A percentile compares a stretch with the other conserved stretches of the same genome.
These are phyloP conservation scores for Monochamus saltuarius DNA, from an alignment of 1,140 invertebrate species.

Conservation along the genomic window DNA sequence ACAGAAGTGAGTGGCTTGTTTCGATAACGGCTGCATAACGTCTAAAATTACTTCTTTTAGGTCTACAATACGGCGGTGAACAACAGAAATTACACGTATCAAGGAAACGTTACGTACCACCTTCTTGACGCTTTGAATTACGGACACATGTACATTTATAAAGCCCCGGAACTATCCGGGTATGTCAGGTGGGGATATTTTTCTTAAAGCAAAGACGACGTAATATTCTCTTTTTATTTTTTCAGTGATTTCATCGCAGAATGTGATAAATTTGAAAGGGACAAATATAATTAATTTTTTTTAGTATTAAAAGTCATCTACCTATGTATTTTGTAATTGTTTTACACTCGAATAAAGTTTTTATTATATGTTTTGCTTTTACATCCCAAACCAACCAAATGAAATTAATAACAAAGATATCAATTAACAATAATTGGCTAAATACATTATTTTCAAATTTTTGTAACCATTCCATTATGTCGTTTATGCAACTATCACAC, in stretches of 20 bases:
- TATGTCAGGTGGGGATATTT: slow-evolving; percentile 52
- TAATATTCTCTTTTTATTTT: slow-evolving; percentile 9
- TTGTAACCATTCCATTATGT: too few relatives aligned
- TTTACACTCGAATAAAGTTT: too few relatives aligned
- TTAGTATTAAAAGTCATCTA: too few relatives aligned
- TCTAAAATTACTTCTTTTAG: slow-evolving; percentile 48
- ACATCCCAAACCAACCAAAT: too few relatives aligned
- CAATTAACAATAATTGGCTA: too few relatives aligned
- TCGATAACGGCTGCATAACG: neutral
- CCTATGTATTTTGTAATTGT: too few relatives aligned
- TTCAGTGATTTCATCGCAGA: slow-evolving; percentile 25
- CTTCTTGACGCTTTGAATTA: slow-evolving; percentile 61
- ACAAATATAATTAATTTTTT: neutral
- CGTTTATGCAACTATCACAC: too few relatives aligned
- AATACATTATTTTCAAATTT: too few relatives aligned
- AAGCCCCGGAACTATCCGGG: slow-evolving; percentile 57
- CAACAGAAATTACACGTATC: slow-evolving; percentile 54
- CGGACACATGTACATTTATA: slow-evolving; percentile 66
- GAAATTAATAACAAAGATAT: too few relatives aligned
- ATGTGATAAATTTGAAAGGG: slow-evolving; percentile 23
- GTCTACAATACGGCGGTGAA: slow-evolving; percentile 64
- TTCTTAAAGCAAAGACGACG: neutral
- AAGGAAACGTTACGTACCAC: slow-evolving; percentile 64
- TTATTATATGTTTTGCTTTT: too few relatives aligned
- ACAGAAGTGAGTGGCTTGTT: slow-evolving; percentile 57